Percentiles rank a stretch among this genome's conserved stretches.
phyloP scores from a whole-genome alignment of 2,797 vertebrate genomes.

The Amazonetta brasiliensis region DNA sequence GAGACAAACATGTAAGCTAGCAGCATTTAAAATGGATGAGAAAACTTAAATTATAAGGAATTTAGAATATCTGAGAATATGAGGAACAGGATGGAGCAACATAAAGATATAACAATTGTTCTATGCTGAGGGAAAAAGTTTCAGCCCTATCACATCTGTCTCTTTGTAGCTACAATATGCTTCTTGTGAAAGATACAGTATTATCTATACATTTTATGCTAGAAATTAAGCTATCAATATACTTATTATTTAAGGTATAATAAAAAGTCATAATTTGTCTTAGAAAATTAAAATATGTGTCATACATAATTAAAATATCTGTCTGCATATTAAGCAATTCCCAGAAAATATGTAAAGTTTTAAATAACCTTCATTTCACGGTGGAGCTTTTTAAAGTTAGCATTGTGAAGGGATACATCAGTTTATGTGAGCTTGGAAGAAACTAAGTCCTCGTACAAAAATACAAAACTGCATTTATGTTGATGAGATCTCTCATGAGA shows the following conservation, averaged over 20 bases:
- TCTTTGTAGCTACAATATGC: neutral
- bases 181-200: neutral
- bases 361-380: neutral
- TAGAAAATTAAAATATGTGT: neutral
- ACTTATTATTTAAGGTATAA: conserved; percentile 6
- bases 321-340: neutral
- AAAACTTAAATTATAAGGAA: neutral
- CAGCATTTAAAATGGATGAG: neutral
- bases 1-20: neutral
- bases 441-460: neutral
- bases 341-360: neutral
- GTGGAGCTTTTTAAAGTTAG: neutral
- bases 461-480: neutral
- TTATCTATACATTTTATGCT: neutral
- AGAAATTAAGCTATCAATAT: conserved; percentile 40
- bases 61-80: neutral
- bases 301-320: neutral
- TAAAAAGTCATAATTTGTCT: neutral
- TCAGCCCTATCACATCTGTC: conserved; percentile 3
- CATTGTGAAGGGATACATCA: neutral
- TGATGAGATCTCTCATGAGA: neutral
- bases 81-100: neutral
- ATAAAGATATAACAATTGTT: conserved; percentile 21
- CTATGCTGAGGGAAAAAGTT: neutral
- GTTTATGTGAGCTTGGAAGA: neutral